Conservation (phyloP, 2,113 vertebrate species). For the Megaleporinus macrocephalus region DNA sequence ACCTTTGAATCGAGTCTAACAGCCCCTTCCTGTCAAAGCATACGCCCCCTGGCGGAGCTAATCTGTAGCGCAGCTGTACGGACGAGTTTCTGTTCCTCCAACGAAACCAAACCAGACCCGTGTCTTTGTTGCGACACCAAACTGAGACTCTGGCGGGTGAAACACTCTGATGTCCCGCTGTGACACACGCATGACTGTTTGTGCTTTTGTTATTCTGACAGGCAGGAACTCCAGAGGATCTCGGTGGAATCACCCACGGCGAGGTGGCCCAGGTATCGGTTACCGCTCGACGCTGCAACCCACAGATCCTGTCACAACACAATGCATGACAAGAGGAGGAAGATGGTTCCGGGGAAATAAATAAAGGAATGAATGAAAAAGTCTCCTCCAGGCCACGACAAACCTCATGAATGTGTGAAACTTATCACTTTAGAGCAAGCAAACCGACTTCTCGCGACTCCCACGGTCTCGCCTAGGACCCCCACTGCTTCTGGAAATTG, state of each 20-base stretch:
- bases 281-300: constrained; percentile 16
- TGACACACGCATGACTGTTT: constrained; percentile 27
- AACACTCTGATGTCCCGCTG: neutral
- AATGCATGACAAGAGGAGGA: constrained; percentile 10
- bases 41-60: no score
- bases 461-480: constrained; percentile 19
- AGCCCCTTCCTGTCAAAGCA: neutral
- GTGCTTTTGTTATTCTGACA: constrained; percentile 17
- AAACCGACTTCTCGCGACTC: constrained; percentile 38
- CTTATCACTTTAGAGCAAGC: constrained; percentile 40
- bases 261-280: constrained; percentile 9
- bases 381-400: constrained; percentile 2
- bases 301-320: constrained; percentile 41
- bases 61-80: no score
- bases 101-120: neutral
- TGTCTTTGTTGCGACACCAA: neutral
- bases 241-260: constrained; percentile 3
- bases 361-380: neutral
- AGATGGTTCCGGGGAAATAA: neutral
- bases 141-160: neutral
- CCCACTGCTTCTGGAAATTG: constrained; percentile 47
- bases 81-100: neutral
- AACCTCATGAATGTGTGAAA: constrained; percentile 49
- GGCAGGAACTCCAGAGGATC: constrained; percentile 11
- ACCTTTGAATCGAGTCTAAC: neutral